Evolutionary conservation across 2,113 vertebrate genomes (phyloP), one percentile per base, ranked within the genome.

Genomic region (Ammodytes marinus): DNA sequence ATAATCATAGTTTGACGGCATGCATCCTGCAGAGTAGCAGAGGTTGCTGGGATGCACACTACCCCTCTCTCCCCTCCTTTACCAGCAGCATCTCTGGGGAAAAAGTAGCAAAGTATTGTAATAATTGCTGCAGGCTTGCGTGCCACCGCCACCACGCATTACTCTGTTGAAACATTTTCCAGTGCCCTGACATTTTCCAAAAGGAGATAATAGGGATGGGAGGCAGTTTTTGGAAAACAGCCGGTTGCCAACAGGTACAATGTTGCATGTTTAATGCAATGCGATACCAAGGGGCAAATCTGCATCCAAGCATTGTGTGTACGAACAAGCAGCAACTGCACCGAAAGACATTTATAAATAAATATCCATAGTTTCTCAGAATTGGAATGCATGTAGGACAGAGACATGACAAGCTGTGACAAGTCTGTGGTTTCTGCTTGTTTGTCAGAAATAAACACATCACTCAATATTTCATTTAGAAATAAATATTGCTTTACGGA

Each of bases 1-100:
- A 91, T 93, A 92, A 89, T 93, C 89, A 81, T 77, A 83, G 80
- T 93, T 92, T 94, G 93, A 94, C 95, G 92, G 91, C 87, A 86
- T 78, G 88, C 37, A 92, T 93, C 92, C 93, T 86, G 91, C 83
- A 85, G 91, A 92, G 27, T 27, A 27, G 90, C 91, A 91, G 85
- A 93, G 90, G 94, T 93, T 94, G 91, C 90, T 87, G 92, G 83
- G 90, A 94, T 91, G 89, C 88, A 86, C 77, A 15, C n/a, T 69
- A 54, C 52, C 49, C n/a, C 35, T 37, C 37, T 37, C 46, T n/a
- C 27, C 19, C 45, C 52, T 59, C 72, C 82, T 55, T 75, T 66
- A 65, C 65, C 57, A 42, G 43, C 77, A 79, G 19, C 71, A n/a
- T 92, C 90, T 91, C 90, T 72, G 35, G 80, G 84, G 83, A 82